Evolutionary conservation across 2,888 invertebrate species (phyloP).

Genomic region (Psococerastis gibbosa): DNA sequence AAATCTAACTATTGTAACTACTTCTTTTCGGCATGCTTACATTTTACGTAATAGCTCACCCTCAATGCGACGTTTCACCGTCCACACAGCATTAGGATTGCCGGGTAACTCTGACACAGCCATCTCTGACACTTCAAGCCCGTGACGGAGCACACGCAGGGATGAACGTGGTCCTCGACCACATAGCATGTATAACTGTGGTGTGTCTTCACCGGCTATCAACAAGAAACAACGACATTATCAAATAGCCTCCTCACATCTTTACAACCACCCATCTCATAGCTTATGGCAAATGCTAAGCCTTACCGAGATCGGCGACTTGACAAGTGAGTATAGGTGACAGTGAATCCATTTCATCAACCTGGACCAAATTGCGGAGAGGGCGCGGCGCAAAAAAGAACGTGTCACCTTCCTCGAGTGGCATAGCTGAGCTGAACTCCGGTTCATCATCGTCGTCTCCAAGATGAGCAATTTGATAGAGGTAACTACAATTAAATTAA

Average conservation of each 20-base stretch:
- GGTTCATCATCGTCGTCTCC: slow-evolving; percentile 99
- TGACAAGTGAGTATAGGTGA: slow-evolving; percentile 72
- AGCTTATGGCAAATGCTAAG: no score
- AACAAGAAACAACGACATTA: no score
- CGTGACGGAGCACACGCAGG: slow-evolving; percentile 82
- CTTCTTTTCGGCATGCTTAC: no score
- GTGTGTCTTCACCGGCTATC: slow-evolving; percentile 89
- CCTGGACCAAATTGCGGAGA: slow-evolving; percentile 82
- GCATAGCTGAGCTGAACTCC: slow-evolving; percentile 96
- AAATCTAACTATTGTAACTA: no score
- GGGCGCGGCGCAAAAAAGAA: slow-evolving; percentile 95
- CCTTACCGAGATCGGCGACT: slow-evolving; percentile 58
- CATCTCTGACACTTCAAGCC: slow-evolving; percentile 98
- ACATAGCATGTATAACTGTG: slow-evolving; percentile 91
- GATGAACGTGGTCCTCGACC: slow-evolving; percentile 91
- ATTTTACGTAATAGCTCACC: slow-evolving; percentile 75
- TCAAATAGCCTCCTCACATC: background rate
- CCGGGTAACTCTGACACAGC: slow-evolving; percentile 99
- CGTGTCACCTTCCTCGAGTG: slow-evolving; percentile 94
- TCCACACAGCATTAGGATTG: slow-evolving; percentile 99
- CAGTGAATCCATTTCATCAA: slow-evolving; percentile 91
- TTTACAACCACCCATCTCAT: no score
- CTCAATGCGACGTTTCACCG: slow-evolving; percentile 87
- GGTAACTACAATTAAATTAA: slow-evolving; percentile 47
- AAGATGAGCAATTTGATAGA: slow-evolving; percentile 97